Base-by-base conservation (phyloP, 2,888 invertebrate species). In the Nymphalis c-album region DNA sequence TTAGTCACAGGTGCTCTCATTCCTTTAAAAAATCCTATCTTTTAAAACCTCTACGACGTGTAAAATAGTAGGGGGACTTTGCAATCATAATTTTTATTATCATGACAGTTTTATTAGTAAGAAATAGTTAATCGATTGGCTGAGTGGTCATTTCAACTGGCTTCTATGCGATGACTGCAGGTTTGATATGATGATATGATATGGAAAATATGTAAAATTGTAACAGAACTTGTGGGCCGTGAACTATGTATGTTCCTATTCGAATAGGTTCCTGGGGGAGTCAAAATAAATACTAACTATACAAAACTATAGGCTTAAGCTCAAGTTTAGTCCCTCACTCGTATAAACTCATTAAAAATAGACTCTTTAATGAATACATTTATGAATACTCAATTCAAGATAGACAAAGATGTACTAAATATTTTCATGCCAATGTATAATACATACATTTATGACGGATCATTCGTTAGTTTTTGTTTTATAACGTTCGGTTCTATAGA, bases 1-100 rank as follows among this genome's bases (percentile, higher is more conserved):
- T 77, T 77, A 65, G 73, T 4, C 57, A 79, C 81, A 83, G 81
- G 82, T 82, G 82, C 78, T 73, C 70, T 66, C 70, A 64, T 74
- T 74, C 69, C 74, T 60, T 65, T 57, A 57, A 57, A 57, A 63
- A 65, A 50, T 31, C 62, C 64, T 60, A 46, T 48, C 48, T 45
- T 10, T 57, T 20, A 31, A 35, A 20, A 47, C 57, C 57, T 67
- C 67, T 67, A 67, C n/a, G 59, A 67, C 62, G 67, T 67, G 63
- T 67, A 70, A 65, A 70, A 68, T 64, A 46, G 31, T 55, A 22
- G 64, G 59, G 59, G 59, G 64, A 59, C 68, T 68, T 70, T 53
- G 64, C 68, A 65, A 70, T 67, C 58, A 51, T 60, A 63, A 57
- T 35, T 60, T 58, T 67, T 26, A 64, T 60, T 60, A 64, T 60